Percentiles rank a stretch among this genome's conserved stretches.
Evolutionary conservation across 2,888 invertebrate species (phyloP).

Genomic region (Glaucopsyche alexis): DNA sequence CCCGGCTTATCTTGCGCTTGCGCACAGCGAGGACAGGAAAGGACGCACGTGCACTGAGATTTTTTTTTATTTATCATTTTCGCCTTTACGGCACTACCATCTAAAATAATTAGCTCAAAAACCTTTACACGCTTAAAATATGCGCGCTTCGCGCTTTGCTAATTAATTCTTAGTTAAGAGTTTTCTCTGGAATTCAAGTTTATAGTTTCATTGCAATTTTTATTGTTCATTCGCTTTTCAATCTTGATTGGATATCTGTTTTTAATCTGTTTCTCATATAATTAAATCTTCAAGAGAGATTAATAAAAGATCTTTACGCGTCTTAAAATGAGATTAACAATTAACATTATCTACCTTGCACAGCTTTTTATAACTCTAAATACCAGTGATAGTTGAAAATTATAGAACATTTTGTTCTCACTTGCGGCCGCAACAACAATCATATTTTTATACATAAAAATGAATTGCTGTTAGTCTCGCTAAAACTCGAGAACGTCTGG

Average conservation of each 20-base stretch:
- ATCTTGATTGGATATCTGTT: constrained; percentile 22
- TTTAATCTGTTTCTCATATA: constrained; percentile 4
- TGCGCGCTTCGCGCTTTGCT: background rate
- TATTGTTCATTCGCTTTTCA: constrained; percentile 1
- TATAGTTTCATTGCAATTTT: constrained; percentile 15
- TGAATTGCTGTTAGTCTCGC: too few relatives aligned
- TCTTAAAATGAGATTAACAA: background rate
- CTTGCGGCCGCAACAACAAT: background rate
- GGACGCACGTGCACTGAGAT: constrained; percentile 52
- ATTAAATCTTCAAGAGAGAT: constrained; percentile 23
- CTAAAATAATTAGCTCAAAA: constrained; percentile 33
- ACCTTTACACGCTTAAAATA: constrained; percentile 27
- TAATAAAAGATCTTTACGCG: constrained; percentile 17
- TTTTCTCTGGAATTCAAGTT: background rate
- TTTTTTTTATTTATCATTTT: constrained; percentile 35
- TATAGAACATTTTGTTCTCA: background rate
- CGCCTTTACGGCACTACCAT: constrained; percentile 21
- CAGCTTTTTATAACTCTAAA: background rate
- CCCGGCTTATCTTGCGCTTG: constrained; percentile 67
- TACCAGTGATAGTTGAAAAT: background rate
- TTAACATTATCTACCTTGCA: background rate
- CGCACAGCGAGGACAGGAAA: constrained; percentile 63
- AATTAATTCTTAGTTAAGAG: constrained; percentile 21
- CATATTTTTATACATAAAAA: too few relatives aligned
- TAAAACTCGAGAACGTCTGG: too few relatives aligned